phyloP scores from a whole-genome alignment of 2,888 invertebrate genomes.

The Pelosia muscerda region DNA sequence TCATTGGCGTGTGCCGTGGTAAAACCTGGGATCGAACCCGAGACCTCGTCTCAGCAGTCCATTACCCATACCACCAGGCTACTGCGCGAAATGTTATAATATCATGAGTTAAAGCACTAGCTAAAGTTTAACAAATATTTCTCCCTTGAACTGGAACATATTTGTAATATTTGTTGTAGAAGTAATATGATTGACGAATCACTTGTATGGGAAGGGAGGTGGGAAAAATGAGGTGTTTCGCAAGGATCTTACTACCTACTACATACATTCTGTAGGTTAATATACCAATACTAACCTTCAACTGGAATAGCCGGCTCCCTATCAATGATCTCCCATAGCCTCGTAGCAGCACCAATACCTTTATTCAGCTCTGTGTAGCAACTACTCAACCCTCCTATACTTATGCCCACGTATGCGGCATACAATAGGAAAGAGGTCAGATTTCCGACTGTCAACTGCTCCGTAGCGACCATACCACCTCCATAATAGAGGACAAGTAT shows the following conservation, averaged over 20 bases:
- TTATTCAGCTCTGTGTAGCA: conserved; percentile 98
- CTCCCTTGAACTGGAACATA: too few relatives aligned
- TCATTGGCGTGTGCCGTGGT: too few relatives aligned
- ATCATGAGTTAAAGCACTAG: too few relatives aligned
- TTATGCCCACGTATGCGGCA: conserved; percentile 97
- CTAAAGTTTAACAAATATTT: too few relatives aligned
- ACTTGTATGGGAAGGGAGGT: too few relatives aligned
- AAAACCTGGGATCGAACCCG: too few relatives aligned
- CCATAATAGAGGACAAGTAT: conserved; percentile 97
- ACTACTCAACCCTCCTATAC: conserved; percentile 95
- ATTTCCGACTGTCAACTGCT: conserved; percentile 93
- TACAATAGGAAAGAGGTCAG: conserved; percentile 97
- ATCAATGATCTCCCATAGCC: conserved; percentile 96
- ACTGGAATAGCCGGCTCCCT: conserved; percentile 92
- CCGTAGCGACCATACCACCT: conserved; percentile 94
- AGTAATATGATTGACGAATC: background rate
- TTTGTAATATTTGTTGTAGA: too few relatives aligned
- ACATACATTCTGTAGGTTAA: background rate
- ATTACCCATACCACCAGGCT: too few relatives aligned
- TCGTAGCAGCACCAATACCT: conserved; percentile 95
- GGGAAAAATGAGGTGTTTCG: too few relatives aligned
- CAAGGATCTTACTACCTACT: background rate
- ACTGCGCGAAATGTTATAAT: too few relatives aligned
- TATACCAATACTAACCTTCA: conserved; percentile 77
- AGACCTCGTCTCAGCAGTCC: too few relatives aligned